Conservation (phyloP, 2,113 vertebrate species). For the Dendropsophus ebraccatus region DNA sequence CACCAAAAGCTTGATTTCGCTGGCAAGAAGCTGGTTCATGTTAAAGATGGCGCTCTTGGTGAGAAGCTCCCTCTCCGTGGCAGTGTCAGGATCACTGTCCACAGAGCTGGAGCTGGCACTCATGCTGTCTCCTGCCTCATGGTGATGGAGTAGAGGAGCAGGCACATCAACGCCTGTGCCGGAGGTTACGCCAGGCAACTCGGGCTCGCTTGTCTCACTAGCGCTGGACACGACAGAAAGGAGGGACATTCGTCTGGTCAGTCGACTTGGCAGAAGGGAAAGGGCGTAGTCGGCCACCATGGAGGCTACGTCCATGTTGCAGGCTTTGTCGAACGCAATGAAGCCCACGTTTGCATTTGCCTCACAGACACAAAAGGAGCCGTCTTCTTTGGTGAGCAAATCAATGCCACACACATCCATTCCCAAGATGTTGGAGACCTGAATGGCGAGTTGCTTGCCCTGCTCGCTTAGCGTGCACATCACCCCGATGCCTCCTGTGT, state of each 20-base stretch:
- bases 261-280: slow-evolving; percentile 80
- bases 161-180: slow-evolving; percentile 58
- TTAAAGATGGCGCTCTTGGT: slow-evolving; percentile 82
- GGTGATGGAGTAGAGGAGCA: slow-evolving; percentile 34
- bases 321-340: slow-evolving; percentile 85
- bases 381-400: slow-evolving; percentile 81
- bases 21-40: slow-evolving; percentile 84
- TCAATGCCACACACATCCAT: slow-evolving; percentile 84
- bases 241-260: slow-evolving; percentile 82
- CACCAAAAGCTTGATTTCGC: slow-evolving; percentile 82
- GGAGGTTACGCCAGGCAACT: slow-evolving; percentile 78
- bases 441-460: slow-evolving; percentile 79
- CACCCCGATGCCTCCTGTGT: slow-evolving; percentile 79
- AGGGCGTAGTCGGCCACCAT: slow-evolving; percentile 83
- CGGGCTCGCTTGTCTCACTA: slow-evolving; percentile 81
- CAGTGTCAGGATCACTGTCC: slow-evolving; percentile 80
- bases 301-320: slow-evolving; percentile 83
- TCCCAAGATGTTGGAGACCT: slow-evolving; percentile 81
- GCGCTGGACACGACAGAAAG: slow-evolving; percentile 83
- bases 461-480: slow-evolving; percentile 83
- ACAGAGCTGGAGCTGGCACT: slow-evolving; percentile 85
- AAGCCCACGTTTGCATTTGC: slow-evolving; percentile 85
- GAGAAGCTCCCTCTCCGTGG: slow-evolving; percentile 80
- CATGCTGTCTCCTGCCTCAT: slow-evolving; percentile 79
- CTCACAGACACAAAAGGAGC: slow-evolving; percentile 82